Conservation (phyloP, 2,888 invertebrate species). For the Mesodorylaimus sp. region DNA sequence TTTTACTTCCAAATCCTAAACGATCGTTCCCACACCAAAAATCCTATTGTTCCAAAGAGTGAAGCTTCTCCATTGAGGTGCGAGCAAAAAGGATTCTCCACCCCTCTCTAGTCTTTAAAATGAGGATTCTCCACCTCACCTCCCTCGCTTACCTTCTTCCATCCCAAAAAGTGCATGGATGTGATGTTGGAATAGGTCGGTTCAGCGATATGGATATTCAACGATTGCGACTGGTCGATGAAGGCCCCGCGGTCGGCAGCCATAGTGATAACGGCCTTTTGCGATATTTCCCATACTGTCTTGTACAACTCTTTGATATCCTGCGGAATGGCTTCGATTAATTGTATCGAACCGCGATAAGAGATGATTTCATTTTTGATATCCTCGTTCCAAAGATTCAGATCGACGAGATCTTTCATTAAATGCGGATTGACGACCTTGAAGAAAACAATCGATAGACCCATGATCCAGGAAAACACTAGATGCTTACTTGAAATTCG, state of each 20-base stretch:
- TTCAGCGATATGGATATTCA: conserved; percentile 88
- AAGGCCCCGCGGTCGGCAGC: conserved; percentile 92
- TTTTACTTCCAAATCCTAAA: too few relatives aligned
- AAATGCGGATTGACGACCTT: conserved; percentile 90
- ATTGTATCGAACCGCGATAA: conserved; percentile 72
- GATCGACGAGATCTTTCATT: conserved; percentile 71
- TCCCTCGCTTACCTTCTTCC: conserved; percentile 51
- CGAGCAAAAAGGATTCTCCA: too few relatives aligned
- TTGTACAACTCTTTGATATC: conserved; percentile 37
- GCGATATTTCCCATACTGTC: conserved; percentile 44
- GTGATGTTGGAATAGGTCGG: conserved; percentile 80
- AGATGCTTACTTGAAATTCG: conserved; percentile 49
- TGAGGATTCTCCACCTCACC: too few relatives aligned
- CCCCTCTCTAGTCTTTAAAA: too few relatives aligned
- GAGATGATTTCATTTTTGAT: conserved; percentile 86
- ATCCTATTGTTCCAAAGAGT: too few relatives aligned
- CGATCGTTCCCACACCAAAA: too few relatives aligned
- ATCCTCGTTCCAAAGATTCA: conserved; percentile 74
- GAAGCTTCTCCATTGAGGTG: too few relatives aligned
- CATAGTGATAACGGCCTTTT: conserved; percentile 79
- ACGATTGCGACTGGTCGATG: conserved; percentile 94
- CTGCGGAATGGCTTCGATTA: conserved; percentile 20
- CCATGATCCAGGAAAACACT: conserved; percentile 16
- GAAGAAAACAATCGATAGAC: conserved; percentile 9
- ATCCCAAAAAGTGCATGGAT: conserved; percentile 94